These are phyloP conservation scores for Bergia puertoricense DNA, from an alignment of 92 coral and sea anemone genomes.

Conservation along the genomic window DNA sequence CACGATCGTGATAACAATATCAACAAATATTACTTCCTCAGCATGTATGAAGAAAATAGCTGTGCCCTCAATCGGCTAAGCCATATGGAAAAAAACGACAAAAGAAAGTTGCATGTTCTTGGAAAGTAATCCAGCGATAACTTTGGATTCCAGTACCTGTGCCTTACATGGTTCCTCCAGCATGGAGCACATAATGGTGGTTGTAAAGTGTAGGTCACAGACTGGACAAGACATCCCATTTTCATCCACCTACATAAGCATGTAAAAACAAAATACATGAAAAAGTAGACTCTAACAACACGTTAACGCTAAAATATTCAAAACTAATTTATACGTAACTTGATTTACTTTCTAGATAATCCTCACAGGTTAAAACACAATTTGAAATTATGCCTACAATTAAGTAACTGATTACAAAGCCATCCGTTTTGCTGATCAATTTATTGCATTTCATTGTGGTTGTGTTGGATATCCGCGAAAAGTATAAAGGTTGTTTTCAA, in stretches of 20 bases:
- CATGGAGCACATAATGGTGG: constrained; percentile 36
- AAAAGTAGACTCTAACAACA: not conserved
- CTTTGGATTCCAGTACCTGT: constrained; percentile 12
- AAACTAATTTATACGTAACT: not conserved
- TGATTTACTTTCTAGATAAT: not conserved
- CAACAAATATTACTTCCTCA: not conserved
- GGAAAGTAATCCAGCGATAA: not conserved
- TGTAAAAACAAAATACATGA: constrained; percentile 19
- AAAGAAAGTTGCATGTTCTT: not conserved
- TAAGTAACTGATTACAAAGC: not conserved
- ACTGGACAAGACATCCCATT: constrained; percentile 43
- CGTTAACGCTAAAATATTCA: not conserved
- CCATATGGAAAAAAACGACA: not conserved
- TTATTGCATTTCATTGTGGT: not conserved
- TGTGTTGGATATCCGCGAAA: not conserved
- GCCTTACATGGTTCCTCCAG: constrained; percentile 1
- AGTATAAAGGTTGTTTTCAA: not conserved
- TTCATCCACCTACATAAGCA: constrained; percentile 35
- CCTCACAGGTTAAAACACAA: not conserved
- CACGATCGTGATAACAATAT: not conserved
- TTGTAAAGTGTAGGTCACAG: constrained; percentile 26
- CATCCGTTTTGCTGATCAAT: not conserved
- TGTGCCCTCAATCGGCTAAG: not conserved
- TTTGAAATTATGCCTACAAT: too few species aligned
- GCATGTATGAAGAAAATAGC: not conserved